A percentile compares a stretch with the other conserved stretches of the same genome.
These are phyloP conservation scores for Astyanax mexicanus DNA, from an alignment of 2,797 vertebrate species.

Conservation along the genomic window DNA sequence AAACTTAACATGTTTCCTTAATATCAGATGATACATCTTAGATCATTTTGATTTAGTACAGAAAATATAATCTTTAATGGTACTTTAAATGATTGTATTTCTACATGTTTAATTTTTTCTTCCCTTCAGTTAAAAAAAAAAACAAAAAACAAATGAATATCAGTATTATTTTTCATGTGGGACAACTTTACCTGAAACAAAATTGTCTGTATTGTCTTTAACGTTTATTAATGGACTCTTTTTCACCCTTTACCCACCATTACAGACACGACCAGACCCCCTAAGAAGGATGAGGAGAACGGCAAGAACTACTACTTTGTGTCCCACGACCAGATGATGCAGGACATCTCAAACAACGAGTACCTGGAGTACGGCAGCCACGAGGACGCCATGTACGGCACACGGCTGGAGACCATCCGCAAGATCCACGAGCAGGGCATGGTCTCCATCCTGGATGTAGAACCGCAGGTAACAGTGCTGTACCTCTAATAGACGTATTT, in stretches of 20 bases:
- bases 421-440: constrained; percentile 95
- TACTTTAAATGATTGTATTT: too few species aligned
- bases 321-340: constrained; percentile 99
- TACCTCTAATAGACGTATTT: not conserved
- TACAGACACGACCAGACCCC: constrained; percentile 95
- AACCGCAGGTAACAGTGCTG: constrained; percentile 85
- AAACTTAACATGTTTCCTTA: too few species aligned
- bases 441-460: constrained; percentile 95
- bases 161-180: too few species aligned
- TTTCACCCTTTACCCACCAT: constrained; percentile 50
- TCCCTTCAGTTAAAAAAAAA: too few species aligned
- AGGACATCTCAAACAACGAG: constrained; percentile 99
- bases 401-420: constrained; percentile 96
- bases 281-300: constrained; percentile 98
- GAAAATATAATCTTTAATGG: too few species aligned
- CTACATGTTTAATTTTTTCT: too few species aligned
- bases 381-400: constrained; percentile 98
- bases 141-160: too few species aligned
- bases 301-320: constrained; percentile 99
- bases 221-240: not conserved
- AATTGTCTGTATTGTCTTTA: not conserved
- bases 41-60: too few species aligned
- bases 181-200: not conserved
- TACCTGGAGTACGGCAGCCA: constrained; percentile 99
- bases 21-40: too few species aligned